Conservation (phyloP, 2,888 invertebrate genomes). For the Papilio elwesi region DNA sequence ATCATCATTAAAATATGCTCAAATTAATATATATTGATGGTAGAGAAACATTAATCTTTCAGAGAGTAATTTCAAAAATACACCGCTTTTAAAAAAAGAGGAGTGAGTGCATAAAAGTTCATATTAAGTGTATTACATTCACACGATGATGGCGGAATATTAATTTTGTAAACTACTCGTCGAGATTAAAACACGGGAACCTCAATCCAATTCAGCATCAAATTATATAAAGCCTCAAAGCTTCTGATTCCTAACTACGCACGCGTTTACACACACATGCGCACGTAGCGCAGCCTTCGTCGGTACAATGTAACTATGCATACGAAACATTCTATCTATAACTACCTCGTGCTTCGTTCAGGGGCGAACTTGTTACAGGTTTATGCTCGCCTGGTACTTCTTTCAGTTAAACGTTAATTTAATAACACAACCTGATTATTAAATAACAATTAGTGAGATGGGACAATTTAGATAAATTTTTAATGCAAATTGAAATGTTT, state of each 20-base stretch:
- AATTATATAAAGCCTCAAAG: constrained; percentile 78
- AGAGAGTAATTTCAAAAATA: constrained; percentile 36
- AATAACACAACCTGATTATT: neutral
- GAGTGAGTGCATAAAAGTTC: constrained; percentile 35
- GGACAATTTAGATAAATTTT: neutral
- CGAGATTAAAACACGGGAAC: constrained; percentile 59
- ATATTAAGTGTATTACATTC: constrained; percentile 41
- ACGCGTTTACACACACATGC: constrained; percentile 54
- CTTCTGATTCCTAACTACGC: constrained; percentile 62
- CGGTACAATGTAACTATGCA: constrained; percentile 69
- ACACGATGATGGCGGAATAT: constrained; percentile 49
- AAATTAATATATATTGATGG: constrained; percentile 35
- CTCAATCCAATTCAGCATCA: constrained; percentile 72
- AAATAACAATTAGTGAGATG: neutral
- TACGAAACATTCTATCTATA: constrained; percentile 54
- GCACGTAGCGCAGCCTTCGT: constrained; percentile 66
- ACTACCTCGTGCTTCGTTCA: constrained; percentile 60
- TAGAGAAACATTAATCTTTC: constrained; percentile 30
- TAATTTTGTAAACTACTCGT: constrained; percentile 58
- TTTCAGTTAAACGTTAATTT: constrained; percentile 37
- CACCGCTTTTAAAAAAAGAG: constrained; percentile 27
- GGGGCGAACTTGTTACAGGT: constrained; percentile 55
- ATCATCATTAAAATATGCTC: constrained; percentile 35
- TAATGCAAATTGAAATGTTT: too few species aligned
- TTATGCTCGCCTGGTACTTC: constrained; percentile 68